These are phyloP conservation scores for Drosophila mayaguana DNA, from an alignment of 2,888 invertebrate genomes.

Conservation along the genomic window DNA sequence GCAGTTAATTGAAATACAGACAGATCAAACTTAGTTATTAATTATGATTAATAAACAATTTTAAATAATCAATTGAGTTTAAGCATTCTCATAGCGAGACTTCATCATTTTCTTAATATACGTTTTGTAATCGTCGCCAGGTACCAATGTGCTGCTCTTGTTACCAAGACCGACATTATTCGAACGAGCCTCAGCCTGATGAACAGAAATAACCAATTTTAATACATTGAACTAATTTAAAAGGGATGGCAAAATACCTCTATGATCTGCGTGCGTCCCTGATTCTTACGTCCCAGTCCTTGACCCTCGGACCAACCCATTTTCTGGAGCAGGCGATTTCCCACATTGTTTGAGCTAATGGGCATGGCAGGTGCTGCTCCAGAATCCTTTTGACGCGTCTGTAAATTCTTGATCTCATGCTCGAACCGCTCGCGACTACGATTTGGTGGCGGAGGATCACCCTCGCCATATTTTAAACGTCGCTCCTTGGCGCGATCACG, in stretches of 20 bases:
- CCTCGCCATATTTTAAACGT: constrained; percentile 95
- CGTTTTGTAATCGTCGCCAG: constrained; percentile 85
- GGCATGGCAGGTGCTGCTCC: constrained; percentile 82
- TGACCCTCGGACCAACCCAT: constrained; percentile 99
- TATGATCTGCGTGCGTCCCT: constrained; percentile 96
- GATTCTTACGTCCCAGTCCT: constrained; percentile 96
- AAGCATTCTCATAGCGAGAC: constrained; percentile 84
- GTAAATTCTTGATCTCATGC: constrained; percentile 86
- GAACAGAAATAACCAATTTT: not conserved
- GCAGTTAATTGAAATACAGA: constrained; percentile 8
- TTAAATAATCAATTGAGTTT: constrained; percentile 29
- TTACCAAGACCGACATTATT: constrained; percentile 94
- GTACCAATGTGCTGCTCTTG: constrained; percentile 85
- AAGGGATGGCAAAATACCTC: constrained; percentile 86
- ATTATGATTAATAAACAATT: not conserved
- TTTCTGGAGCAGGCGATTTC: constrained; percentile 97
- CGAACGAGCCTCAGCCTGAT: constrained; percentile 86
- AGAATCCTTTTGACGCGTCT: constrained; percentile 79
- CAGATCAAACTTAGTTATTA: constrained; percentile 7
- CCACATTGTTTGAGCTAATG: constrained; percentile 95
- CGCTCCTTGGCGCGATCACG: constrained; percentile 98
- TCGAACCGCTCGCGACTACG: constrained; percentile 90
- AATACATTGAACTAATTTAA: not conserved
- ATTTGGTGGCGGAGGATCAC: constrained; percentile 90
- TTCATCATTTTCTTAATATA: constrained; percentile 86